Evolutionary conservation across 2,888 invertebrate species (phyloP), one percentile per base, ranked within the genome.

Genomic region (Chouioia cunea): DNA sequence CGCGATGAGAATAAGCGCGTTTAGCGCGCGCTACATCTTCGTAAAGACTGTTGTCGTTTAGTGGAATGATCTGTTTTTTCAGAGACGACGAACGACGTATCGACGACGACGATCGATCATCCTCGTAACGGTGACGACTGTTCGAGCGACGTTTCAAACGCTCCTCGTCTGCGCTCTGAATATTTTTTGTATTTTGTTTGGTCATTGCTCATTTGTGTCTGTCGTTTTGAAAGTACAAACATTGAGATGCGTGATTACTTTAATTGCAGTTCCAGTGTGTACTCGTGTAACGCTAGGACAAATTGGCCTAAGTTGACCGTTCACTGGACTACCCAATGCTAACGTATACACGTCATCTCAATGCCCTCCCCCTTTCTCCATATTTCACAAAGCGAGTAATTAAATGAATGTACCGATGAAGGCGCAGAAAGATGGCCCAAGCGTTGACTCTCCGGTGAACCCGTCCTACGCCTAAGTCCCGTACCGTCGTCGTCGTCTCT

Each of bases 21-120:
- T 83, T 65, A 77, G 76, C 82, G 15, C 70, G 76, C 2, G 64
- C 72, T 3, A 77, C 58, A 22, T 78, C 76, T 6, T 75, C 74
- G 22, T 74, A 68, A 20, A 78, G 66, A 48, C 73, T 67, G 15
- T 75, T 74, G 36, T 78, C 71, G 27, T 47, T 82, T 52, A 85
- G 65, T 0, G 83, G 84, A 27, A 85, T 85, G 22, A 85, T 83
- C 53, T 84, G 82, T 43, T 85, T 85, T 62, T 79, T 81, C 1
- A 76, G 70, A 0, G 60, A 62, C 0, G 73, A 56, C 10, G 73
- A 70, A 53, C 72, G 44, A n/a, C 62, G 69, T 8, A 20, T 12
- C 23, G 54, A 52, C 23, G 20, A 10, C 43, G 56, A 58, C 47
- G 64, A 59, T 8, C 52, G 66, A 48, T 67, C 70, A 12, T 76